These are phyloP conservation scores for Drusus annulatus DNA, from an alignment of 1,140 invertebrate genomes.

Conservation along the genomic window DNA sequence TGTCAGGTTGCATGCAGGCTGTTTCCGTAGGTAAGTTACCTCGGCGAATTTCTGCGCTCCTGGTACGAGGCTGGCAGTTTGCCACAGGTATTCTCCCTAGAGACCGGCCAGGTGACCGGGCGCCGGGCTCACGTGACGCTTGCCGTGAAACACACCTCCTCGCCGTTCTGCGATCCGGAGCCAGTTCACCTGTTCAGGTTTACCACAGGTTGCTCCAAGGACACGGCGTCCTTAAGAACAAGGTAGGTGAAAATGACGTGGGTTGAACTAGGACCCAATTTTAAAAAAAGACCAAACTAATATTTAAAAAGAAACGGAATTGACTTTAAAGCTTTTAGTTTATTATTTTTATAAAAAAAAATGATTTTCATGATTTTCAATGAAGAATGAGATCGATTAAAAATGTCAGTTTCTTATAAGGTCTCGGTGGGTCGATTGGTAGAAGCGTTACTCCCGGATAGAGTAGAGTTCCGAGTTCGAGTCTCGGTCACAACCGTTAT, in stretches of 20 bases:
- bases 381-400: too few relatives aligned
- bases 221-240: conserved; percentile 5
- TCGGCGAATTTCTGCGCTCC: conserved; percentile 63
- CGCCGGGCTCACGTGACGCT: background rate
- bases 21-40: conserved; percentile 66
- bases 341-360: too few relatives aligned
- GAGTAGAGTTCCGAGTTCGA: too few relatives aligned
- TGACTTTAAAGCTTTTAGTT: too few relatives aligned
- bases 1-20: conserved; percentile 42
- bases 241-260: background rate
- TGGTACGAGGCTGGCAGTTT: conserved; percentile 70
- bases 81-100: conserved; percentile 70
- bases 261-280: background rate
- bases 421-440: too few relatives aligned
- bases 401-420: too few relatives aligned
- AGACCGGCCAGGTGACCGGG: conserved; percentile 61
- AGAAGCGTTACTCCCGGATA: too few relatives aligned
- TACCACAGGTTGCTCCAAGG: conserved; percentile 44
- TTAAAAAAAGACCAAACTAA: background rate
- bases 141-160: background rate
- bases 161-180: background rate
- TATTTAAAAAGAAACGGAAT: background rate
- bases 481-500: too few relatives aligned
- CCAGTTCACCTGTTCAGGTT: conserved; percentile 36
- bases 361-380: too few relatives aligned